phyloP scores from a whole-genome alignment of 2,797 vertebrate species.

The Pelodytes ibericus region DNA sequence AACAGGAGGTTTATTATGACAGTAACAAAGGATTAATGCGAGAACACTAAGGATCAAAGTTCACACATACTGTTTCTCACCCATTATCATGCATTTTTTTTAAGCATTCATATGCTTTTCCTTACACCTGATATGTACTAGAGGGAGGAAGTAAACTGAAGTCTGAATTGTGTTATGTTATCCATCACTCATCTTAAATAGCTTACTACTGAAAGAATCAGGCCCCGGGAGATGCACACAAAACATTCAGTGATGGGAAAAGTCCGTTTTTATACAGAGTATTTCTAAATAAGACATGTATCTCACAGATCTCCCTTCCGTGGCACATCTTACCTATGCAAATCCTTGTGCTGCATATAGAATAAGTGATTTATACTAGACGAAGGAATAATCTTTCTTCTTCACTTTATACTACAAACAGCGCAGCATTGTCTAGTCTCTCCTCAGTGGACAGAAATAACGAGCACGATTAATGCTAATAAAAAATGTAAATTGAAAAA shows the following conservation, averaged over 20 bases:
- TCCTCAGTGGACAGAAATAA: neutral
- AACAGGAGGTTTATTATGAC: conserved; percentile 52
- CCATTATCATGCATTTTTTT: conserved; percentile 11
- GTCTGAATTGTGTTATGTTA: conserved; percentile 34
- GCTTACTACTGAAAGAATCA: conserved; percentile 38
- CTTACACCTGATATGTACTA: conserved; percentile 8
- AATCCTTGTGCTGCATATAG: conserved; percentile 36
- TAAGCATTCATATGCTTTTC: neutral
- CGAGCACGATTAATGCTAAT: neutral
- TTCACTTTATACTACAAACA: neutral
- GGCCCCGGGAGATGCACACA: conserved; percentile 38
- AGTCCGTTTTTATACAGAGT: conserved; percentile 17
- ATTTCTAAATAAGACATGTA: conserved; percentile 32
- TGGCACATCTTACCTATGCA: conserved; percentile 30
- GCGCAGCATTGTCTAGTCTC: neutral
- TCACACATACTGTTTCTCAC: conserved; percentile 45
- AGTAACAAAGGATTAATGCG: conserved; percentile 3
- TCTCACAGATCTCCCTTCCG: neutral
- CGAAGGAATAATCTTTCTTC: conserved; percentile 1
- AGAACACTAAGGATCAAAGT: conserved; percentile 44
- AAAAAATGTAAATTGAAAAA: neutral
- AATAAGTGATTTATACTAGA: conserved; percentile 22
- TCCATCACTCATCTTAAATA: conserved; percentile 43
- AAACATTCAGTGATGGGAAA: conserved; percentile 45
- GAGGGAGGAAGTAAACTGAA: neutral